These are phyloP conservation scores for Typhlomys cinereus DNA, from an alignment of 2,113 vertebrate species.

Conservation along the genomic window DNA sequence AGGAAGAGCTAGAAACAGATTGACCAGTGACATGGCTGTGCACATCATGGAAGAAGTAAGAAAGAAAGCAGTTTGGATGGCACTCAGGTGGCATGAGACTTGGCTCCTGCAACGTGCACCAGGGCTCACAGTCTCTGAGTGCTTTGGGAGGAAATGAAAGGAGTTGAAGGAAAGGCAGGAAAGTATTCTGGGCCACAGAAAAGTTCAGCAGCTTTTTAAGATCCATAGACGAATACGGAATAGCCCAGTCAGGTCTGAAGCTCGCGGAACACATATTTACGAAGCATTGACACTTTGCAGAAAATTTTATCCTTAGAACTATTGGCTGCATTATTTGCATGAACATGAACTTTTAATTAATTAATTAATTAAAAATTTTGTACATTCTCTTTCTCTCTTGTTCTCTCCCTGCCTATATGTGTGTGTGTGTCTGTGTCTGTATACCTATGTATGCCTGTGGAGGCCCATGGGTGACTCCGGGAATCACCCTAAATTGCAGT, in stretches of 20 bases:
- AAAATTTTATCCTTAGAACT: neutral
- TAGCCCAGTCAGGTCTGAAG: neutral
- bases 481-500: no score
- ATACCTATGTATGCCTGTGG: no score
- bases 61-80: neutral
- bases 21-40: neutral
- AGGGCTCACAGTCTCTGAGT: neutral
- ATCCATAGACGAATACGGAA: neutral
- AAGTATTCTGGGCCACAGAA: neutral
- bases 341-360: neutral
- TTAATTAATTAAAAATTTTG: no score
- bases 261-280: neutral
- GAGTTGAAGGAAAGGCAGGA: neutral
- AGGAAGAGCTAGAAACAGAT: neutral
- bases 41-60: neutral
- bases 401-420: no score
- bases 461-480: no score
- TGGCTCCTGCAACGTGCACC: neutral
- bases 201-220: neutral
- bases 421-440: no score
- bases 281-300: neutral
- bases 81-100: neutral
- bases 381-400: no score
- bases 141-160: neutral
- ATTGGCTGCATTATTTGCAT: slow-evolving; percentile 6